phyloP scores from a whole-genome alignment of 2,888 invertebrate species.

The Trachelus stipa region DNA sequence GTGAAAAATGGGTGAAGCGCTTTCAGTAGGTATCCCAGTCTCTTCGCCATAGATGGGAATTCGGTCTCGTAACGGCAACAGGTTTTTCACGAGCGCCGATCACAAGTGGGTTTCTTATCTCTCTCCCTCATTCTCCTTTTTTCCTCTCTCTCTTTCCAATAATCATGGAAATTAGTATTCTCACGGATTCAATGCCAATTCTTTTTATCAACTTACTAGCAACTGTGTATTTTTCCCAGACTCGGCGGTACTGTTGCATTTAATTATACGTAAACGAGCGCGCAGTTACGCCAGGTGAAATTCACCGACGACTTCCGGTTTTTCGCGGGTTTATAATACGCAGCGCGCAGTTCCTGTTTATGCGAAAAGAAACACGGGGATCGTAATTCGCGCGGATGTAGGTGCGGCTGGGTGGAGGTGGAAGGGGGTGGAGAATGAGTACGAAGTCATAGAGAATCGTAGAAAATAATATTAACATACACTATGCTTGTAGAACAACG shows the following conservation, averaged over 20 bases:
- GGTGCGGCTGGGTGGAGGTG: neutral
- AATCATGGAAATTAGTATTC: neutral
- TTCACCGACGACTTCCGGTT: neutral
- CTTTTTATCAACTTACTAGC: no score
- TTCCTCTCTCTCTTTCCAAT: conserved; percentile 15
- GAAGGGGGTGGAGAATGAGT: neutral
- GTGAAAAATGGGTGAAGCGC: neutral
- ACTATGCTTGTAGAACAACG: no score
- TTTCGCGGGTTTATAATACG: neutral
- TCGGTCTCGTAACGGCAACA: neutral
- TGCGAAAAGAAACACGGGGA: neutral
- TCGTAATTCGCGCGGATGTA: neutral
- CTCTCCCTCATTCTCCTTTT: conserved; percentile 3
- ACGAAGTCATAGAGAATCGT: neutral
- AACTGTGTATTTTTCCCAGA: neutral
- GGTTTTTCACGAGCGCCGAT: neutral
- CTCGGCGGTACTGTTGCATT: neutral
- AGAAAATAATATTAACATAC: neutral
- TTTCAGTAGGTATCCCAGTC: neutral
- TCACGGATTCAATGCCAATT: neutral
- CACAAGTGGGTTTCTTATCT: neutral
- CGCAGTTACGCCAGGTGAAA: neutral
- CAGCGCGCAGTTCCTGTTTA: neutral
- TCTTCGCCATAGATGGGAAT: neutral
- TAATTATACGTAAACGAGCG: neutral